These are phyloP conservation scores for Dinoponera quadriceps DNA, from an alignment of 1,140 invertebrate genomes.

Conservation along the genomic window DNA sequence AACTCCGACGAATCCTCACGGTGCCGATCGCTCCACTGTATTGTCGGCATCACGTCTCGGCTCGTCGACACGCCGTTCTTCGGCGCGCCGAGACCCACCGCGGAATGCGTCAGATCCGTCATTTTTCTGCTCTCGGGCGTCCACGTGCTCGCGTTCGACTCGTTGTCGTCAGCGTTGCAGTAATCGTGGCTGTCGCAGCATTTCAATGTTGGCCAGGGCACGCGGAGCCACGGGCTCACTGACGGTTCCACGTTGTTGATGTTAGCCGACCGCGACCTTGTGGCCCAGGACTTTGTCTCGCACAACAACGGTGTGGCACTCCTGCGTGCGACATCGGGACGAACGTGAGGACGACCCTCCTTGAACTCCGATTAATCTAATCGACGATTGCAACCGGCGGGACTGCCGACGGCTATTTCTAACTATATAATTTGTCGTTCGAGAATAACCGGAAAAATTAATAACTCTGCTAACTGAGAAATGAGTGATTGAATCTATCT, in stretches of 20 bases:
- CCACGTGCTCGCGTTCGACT: slow-evolving; percentile 39
- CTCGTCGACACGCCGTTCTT: slow-evolving; percentile 5
- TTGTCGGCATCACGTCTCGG: slow-evolving; percentile 15
- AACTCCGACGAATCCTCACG: slow-evolving; percentile 29
- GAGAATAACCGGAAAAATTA: no score
- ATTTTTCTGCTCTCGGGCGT: slow-evolving; percentile 4
- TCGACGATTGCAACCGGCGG: no score
- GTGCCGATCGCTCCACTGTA: slow-evolving; percentile 15
- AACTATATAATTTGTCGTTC: no score
- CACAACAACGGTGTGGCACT: slow-evolving; percentile 76
- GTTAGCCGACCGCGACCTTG: slow-evolving; percentile 57
- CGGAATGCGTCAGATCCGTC: not conserved
- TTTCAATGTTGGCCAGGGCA: slow-evolving; percentile 73
- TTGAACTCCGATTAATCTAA: no score
- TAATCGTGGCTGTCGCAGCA: slow-evolving; percentile 79
- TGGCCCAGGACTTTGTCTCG: slow-evolving; percentile 77
- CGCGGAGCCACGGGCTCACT: slow-evolving; percentile 52
- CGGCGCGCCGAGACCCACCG: not conserved
- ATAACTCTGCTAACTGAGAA: no score
- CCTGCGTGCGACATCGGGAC: slow-evolving; percentile 62
- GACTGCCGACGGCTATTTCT: no score
- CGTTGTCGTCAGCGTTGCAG: slow-evolving; percentile 71
- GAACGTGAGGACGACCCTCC: no score
- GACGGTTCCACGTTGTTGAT: slow-evolving; percentile 56
- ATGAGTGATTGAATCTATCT: no score